Evolutionary conservation across 2,113 vertebrate genomes (phyloP).

Genomic region (Mirounga angustirostris): DNA sequence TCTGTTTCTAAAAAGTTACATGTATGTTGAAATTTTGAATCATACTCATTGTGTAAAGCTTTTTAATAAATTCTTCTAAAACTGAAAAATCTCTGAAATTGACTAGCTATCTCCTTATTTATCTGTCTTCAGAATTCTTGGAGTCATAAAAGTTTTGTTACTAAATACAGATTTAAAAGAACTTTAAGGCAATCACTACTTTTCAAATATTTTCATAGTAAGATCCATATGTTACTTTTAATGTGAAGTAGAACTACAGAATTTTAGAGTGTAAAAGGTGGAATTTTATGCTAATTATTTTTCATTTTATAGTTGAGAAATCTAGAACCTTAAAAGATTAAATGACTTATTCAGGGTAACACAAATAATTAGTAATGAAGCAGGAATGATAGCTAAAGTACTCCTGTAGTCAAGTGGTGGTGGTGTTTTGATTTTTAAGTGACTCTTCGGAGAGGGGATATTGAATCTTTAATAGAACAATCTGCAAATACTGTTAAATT

Average conservation of each 20-base stretch:
- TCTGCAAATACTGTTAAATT: background rate
- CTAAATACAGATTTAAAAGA: background rate
- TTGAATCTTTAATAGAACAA: background rate
- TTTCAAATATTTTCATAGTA: constrained; percentile 33
- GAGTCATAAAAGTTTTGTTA: constrained; percentile 28
- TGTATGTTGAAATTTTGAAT: constrained; percentile 56
- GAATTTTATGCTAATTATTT: background rate
- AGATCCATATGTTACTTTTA: constrained; percentile 37
- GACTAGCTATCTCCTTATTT: background rate
- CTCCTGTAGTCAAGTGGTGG: background rate
- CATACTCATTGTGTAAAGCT: background rate
- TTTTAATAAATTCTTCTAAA: constrained; percentile 48
- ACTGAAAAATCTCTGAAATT: constrained; percentile 33
- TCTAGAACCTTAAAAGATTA: background rate
- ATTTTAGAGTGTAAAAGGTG: background rate
- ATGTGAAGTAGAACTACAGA: constrained; percentile 21
- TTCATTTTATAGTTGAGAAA: constrained; percentile 53
- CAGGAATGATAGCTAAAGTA: background rate
- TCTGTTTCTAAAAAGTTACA: constrained; percentile 44
- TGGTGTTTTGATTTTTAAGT: background rate
- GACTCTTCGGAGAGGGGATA: background rate
- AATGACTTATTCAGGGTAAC: background rate
- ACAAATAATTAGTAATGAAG: constrained; percentile 15
- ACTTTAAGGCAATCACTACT: constrained; percentile 3
- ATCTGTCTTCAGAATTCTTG: constrained; percentile 25